Percentiles rank a stretch among this genome's conserved stretches.
Conservation (phyloP, 2,888 invertebrate species). For the Parnassius orleans region DNA sequence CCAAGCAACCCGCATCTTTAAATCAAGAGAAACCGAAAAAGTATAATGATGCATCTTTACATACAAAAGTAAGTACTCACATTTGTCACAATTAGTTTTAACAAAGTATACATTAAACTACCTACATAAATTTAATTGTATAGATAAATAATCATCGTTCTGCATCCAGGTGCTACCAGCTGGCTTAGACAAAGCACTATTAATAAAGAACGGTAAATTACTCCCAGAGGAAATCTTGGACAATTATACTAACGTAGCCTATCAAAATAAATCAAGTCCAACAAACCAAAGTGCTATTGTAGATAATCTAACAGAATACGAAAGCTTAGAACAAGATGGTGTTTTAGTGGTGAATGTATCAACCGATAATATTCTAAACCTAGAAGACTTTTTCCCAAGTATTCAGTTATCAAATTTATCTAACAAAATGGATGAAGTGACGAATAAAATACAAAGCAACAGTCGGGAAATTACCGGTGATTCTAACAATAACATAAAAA, state of each 20-base stretch:
- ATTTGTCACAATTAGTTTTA: background rate
- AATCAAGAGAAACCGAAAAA: conserved; percentile 74
- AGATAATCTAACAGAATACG: conserved; percentile 72
- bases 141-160: too few relatives aligned
- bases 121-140: too few relatives aligned
- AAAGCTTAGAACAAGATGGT: conserved; percentile 76
- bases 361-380: conserved; percentile 68
- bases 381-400: conserved; percentile 68
- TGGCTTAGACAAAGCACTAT: conserved; percentile 65
- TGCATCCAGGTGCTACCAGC: conserved; percentile 59
- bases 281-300: conserved; percentile 53
- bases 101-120: too few relatives aligned
- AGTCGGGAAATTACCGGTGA: conserved; percentile 78
- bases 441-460: conserved; percentile 79
- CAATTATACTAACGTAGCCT: conserved; percentile 41
- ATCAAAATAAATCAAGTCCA: conserved; percentile 49
- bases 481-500: conserved; percentile 65
- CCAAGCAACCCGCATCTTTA: conserved; percentile 81
- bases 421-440: conserved; percentile 71
- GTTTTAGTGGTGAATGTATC: conserved; percentile 74
- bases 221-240: conserved; percentile 61
- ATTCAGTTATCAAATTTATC: conserved; percentile 64
- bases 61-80: conserved; percentile 57
- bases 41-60: conserved; percentile 71
- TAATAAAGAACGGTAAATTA: conserved; percentile 70